These are phyloP conservation scores for Acyrthosiphon pisum DNA, from an alignment of 1,140 invertebrate species.

Conservation along the genomic window DNA sequence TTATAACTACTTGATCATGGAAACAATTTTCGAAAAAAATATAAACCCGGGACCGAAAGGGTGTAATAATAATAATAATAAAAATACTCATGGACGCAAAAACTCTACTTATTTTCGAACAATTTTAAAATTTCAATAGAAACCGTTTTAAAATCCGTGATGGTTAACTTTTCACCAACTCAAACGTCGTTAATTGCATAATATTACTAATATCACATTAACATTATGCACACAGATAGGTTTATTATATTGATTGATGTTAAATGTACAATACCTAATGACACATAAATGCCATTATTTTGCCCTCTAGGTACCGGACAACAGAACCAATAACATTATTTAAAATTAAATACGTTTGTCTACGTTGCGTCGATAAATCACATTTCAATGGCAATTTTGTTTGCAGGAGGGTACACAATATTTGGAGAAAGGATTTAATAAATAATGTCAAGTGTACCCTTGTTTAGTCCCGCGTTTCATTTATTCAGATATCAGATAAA, in stretches of 20 bases:
- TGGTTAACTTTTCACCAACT: not conserved
- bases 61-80: not conserved
- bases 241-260: too few relatives aligned
- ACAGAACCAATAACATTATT: not conserved
- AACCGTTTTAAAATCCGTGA: too few relatives aligned
- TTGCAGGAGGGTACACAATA: not conserved
- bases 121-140: not conserved
- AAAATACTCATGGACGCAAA: not conserved
- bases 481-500: not conserved
- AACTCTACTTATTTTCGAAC: not conserved
- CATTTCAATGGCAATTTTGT: not conserved
- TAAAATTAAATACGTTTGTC: not conserved
- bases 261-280: too few relatives aligned
- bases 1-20: not conserved
- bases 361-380: not conserved
- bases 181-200: not conserved
- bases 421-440: not conserved
- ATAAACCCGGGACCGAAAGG: not conserved
- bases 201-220: not conserved
- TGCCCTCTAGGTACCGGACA: not conserved
- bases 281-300: not conserved
- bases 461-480: not conserved
- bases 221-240: not conserved
- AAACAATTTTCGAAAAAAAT: not conserved
- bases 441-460: not conserved